Evolutionary conservation across 2,113 vertebrate genomes (phyloP), one percentile per base, ranked within the genome.

Genomic region (Struthidea cinerea): DNA sequence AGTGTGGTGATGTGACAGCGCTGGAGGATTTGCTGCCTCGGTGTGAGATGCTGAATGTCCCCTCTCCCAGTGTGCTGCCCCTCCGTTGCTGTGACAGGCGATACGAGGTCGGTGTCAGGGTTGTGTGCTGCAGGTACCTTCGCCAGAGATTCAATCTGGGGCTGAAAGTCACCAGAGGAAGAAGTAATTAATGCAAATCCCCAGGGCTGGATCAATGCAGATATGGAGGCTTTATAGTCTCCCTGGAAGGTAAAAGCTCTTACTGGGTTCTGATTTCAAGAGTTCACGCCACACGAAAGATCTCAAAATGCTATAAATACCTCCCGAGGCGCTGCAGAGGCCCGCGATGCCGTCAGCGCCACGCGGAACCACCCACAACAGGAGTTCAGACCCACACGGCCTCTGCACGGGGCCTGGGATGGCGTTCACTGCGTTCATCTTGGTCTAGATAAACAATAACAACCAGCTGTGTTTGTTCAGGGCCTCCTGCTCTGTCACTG

Each of bases 321-420:
- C 68, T 76, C 42, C 68, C 0, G 10, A 67, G 82, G n/a, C 0
- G 16, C 81, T 30, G 93, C 78, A 35, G 78, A 32, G 77, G 26
- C 4, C 3, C 0, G 1, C 0, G 6, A 2, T 23, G 60, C 61
- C 3, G 0, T 7, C 86, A 32, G 74, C 0, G 0, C 6, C 3
- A 5, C 0, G 0, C 0, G 0, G 28, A 22, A 17, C 17, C 1
- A 2, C 18, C 33, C 24, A 4, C n/a, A 12, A 1, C 6, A 7
- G 74, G 74, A 28, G 6, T 3, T 15, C 1, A 5, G 90, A 23
- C 28, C 21, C 7, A 3, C 21, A 4, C 3, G 64, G 59, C 20
- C 50, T 28, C 86, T 23, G 57, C 3, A 3, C 1, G 1, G 53
- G 37, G 32, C 11, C 1, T 2, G 52, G 47, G 9, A n/a, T 1